Percentiles rank a stretch among this genome's conserved stretches.
Conservation (phyloP, 2,888 invertebrate genomes). For the Orgyia antiqua region DNA sequence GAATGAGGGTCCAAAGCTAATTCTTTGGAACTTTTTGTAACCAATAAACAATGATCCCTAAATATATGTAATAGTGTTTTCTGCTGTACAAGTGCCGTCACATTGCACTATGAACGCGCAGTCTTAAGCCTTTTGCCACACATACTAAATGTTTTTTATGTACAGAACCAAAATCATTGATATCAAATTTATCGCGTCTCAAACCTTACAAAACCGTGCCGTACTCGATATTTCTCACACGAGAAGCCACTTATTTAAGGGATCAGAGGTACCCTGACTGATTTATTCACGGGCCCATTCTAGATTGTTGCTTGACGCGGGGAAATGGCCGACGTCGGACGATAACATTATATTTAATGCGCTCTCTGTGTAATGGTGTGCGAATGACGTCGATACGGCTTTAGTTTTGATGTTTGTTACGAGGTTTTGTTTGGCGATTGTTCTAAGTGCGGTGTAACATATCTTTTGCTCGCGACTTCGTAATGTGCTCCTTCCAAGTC, state of each 20-base stretch:
- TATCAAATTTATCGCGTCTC: conserved; percentile 4
- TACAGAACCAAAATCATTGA: conserved; percentile 3
- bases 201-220: conserved; percentile 14
- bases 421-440: conserved; percentile 3
- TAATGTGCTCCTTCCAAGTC: neutral
- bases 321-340: conserved; percentile 24
- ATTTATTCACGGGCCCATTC: conserved; percentile 59
- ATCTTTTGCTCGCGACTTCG: neutral
- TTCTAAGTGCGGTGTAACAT: neutral
- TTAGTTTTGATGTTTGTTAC: conserved; percentile 10
- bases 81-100: too few relatives aligned
- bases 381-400: conserved; percentile 16
- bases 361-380: conserved; percentile 23
- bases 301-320: conserved; percentile 36
- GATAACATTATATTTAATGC: conserved; percentile 22
- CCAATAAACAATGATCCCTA: too few relatives aligned
- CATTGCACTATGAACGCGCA: too few relatives aligned
- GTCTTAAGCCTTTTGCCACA: too few relatives aligned
- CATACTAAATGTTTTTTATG: neutral
- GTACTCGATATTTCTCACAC: conserved; percentile 69
- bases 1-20: too few relatives aligned
- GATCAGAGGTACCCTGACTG: conserved; percentile 66
- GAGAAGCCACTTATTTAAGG: conserved; percentile 69
- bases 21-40: too few relatives aligned
- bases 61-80: too few relatives aligned